Base-by-base conservation (phyloP, 2,888 invertebrate genomes). In the Oxytorus armatus region DNA sequence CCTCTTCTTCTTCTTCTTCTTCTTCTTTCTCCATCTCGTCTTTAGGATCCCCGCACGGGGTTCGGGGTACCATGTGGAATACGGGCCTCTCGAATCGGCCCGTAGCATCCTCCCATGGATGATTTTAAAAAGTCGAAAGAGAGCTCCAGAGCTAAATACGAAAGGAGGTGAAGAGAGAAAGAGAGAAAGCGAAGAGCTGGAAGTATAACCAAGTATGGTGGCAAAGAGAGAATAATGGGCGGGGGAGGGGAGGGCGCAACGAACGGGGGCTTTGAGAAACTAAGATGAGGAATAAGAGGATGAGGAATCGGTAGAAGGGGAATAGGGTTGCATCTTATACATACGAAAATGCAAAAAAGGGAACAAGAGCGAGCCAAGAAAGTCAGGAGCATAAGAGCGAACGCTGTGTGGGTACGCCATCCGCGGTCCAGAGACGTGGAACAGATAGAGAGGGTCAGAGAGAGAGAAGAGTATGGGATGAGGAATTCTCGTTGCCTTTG, bases 401-500 rank as follows among this genome's bases (percentile, higher is more conserved):
- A 23, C 51, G 29, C 29, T 36, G 21, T 25, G 59, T 68, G 75
- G 61, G 61, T 21, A 29, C 51, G 57, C 44, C 49, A 61, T 59
- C 36, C 47, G 57, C 59, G 61, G 51, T 59, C 49, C 33, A 61
- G 51, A 69, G 69, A 69, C 68, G 55, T 72, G 69, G 70, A 70
- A 76, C 77, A 79, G 72, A 78, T 69, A 59, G 59, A 68, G 63
- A 49, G 53, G 55, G 57, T 42, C 23, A 39, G 68, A 63, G 29
- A 74, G 72, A 85, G 84, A 87, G 88, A 86, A 68, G 84, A 77
- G 82, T 76, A 90, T 89, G 91, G 92, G 91, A 91, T 91, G 92
- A 92, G 90, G 91, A 92, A 92, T 92, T 91, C 91, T 91, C 90
- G 90, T 91, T 91, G 92, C 90, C 89, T 91, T 89, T 86, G 90